Evolutionary conservation across 1,140 invertebrate genomes (phyloP), one percentile per base, ranked within the genome.

Genomic region (Magallana ariakensis): DNA sequence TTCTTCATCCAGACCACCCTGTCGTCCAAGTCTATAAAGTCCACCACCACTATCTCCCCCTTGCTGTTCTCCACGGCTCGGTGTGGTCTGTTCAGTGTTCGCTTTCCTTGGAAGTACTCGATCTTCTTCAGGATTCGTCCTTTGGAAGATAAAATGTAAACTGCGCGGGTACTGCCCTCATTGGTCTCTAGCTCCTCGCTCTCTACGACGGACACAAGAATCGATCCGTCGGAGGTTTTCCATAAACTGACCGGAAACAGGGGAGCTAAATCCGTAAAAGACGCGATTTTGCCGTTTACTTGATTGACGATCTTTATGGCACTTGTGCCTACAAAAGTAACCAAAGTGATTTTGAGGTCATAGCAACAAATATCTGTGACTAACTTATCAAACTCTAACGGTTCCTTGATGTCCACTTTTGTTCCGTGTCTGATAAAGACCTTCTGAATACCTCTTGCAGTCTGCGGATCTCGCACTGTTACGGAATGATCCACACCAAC

Each of bases 331-430:
- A 75, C 66, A 75, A 75, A 75, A 33, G 66, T 75, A 26, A 75
- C 22, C 66, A 75, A 26, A 26, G 66, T 75, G 22, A 19, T 75
- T 13, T 75, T 75, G 9, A 13, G 22, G 9, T 75, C 66, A 26
- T 75, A 75, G 22, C 66, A 75, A 13, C 66, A 75, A 33, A 75
- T 26, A 75, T 75, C 66, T 19, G 66, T 75, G 66, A 75, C 66
- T 10, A 26, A 75, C 22, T 75, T 75, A 22, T 75, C 66, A 26
- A 75, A 75, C 66, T 75, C 66, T 13, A 75, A 9, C 22, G 66
- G 22, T 33, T 75, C 66, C 8, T 75, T 75, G 9, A 75, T 26
- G 22, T 75, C 66, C 13, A 75, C 22, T 75, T 75, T 75, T 3
- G 22, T 22, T 11, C 66, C 66, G 9, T 75, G 66, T 75, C 33